Conservation (phyloP, 2,888 invertebrate genomes). For the Chymomyza fuscimana region DNA sequence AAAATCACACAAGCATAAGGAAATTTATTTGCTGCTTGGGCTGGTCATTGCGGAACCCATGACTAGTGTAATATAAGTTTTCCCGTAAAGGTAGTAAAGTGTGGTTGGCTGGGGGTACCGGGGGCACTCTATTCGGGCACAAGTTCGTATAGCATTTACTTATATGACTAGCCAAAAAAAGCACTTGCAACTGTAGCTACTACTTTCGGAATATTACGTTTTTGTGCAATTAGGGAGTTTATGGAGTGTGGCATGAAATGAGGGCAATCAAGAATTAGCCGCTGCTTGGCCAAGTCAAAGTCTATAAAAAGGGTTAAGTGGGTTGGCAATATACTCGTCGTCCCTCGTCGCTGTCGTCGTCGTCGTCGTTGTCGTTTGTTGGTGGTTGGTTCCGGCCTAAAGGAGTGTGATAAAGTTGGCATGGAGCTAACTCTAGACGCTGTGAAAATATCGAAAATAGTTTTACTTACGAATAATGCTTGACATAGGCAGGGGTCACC, state of each 20-base stretch:
- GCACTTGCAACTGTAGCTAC: constrained; percentile 48
- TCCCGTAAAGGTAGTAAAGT: constrained; percentile 29
- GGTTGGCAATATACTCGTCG: background rate
- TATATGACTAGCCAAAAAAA: constrained; percentile 9
- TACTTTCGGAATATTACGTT: constrained; percentile 26
- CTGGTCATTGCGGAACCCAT: constrained; percentile 32
- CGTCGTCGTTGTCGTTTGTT: background rate
- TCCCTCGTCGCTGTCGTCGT: no score
- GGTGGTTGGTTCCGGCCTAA: background rate
- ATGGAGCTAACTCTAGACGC: background rate
- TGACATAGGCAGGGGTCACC: constrained; percentile 12
- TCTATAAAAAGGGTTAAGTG: constrained; percentile 5
- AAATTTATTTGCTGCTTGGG: constrained; percentile 51
- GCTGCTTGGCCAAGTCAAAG: constrained; percentile 16
- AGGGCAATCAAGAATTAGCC: constrained; percentile 32
- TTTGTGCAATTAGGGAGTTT: constrained; percentile 58
- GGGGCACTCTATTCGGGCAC: constrained; percentile 3
- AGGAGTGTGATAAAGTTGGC: background rate
- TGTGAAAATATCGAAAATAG: background rate
- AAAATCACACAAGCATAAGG: constrained; percentile 37
- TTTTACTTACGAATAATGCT: constrained; percentile 35
- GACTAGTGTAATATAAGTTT: constrained; percentile 43
- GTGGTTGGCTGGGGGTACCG: constrained; percentile 8
- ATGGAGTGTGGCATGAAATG: constrained; percentile 32
- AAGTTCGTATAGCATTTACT: constrained; percentile 16